Conservation (phyloP, 2,888 invertebrate species). For the Seira ritae region DNA sequence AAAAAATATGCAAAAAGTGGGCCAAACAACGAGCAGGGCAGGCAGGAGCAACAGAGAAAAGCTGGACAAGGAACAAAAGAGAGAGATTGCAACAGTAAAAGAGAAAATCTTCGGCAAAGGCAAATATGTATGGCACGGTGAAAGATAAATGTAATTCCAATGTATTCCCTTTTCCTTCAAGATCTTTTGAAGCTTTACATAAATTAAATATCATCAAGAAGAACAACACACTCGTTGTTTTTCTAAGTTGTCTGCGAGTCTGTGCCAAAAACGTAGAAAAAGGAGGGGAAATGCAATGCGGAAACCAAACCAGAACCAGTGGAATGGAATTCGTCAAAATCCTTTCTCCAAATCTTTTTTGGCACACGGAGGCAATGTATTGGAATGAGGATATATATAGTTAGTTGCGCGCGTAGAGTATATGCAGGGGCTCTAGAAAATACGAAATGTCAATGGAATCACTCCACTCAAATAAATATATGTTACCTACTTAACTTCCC, state of each 20-base stretch:
- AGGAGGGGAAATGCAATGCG: not conserved
- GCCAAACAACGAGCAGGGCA: not conserved
- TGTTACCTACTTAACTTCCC: too few relatives aligned
- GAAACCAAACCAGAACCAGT: not conserved
- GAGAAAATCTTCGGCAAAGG: too few relatives aligned
- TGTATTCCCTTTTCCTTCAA: conserved; percentile 8
- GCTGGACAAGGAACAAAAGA: too few relatives aligned
- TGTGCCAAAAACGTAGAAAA: not conserved
- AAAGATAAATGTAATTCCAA: conserved; percentile 15
- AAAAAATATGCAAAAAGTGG: conserved; percentile 2
- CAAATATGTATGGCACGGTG: too few relatives aligned
- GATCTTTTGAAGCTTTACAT: conserved; percentile 16
- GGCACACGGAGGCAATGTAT: conserved; percentile 7
- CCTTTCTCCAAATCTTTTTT: conserved; percentile 8
- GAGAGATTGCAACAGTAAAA: too few relatives aligned
- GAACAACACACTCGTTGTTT: not conserved
- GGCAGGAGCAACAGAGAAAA: too few relatives aligned
- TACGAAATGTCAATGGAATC: too few relatives aligned
- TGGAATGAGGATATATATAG: conserved; percentile 2
- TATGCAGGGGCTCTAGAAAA: too few relatives aligned
- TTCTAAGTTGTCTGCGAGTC: not conserved
- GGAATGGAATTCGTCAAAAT: conserved; percentile 9
- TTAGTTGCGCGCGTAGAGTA: too few relatives aligned
- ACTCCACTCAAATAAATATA: too few relatives aligned
- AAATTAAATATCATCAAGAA: conserved; percentile 11